Base-by-base conservation (phyloP, 2,113 vertebrate genomes). In the Calonectris borealis region DNA sequence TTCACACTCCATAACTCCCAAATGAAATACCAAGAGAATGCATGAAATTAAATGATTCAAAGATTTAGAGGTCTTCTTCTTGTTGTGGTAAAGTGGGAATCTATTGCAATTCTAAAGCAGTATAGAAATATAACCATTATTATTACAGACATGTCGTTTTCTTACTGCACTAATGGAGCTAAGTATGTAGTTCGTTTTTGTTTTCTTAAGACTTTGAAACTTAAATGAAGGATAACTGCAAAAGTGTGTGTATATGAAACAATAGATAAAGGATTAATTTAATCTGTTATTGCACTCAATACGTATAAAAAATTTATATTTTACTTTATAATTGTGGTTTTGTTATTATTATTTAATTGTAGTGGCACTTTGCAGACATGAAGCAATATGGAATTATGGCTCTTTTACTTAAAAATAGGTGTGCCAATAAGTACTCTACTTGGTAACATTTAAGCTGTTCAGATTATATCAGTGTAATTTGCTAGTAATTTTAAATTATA, bases 1-100 rank as follows among this genome's bases (percentile, higher is more conserved):
- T 98, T 98, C 97, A 98, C 97, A 97, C 94, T 79, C 93, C 71
- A 91, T 97, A 97, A 96, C 96, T 96, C 96, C 89, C 96, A 95
- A 97, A 97, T 97, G 93, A 97, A 98, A 97, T 96, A 93, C 85
- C 92, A 96, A 97, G 96, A 97, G 77, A 97, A 96, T 94, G 69
- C 92, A 91, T 97, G 95, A 97, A 97, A 96, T 96, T 90, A 98
- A 98, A 96, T 94, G 90, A 96, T 94, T 98, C 72, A 40, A 75
- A 97, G 90, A 94, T 95, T 96, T 97, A 95, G 96, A 96, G 88
- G 73, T n/a, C 82, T 88, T 40, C 49, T 94, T 42, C 58, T 84
- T 82, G 29, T 92, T 89, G 52, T 86, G 62, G 44, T 77, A 81
- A 72, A 93, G 60, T 93, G 57, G 21, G 61, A 96, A 94, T 83